A percentile compares a stretch with the other conserved stretches of the same genome.
Conservation (phyloP, 2,888 invertebrate genomes). For the Oithona nana region DNA sequence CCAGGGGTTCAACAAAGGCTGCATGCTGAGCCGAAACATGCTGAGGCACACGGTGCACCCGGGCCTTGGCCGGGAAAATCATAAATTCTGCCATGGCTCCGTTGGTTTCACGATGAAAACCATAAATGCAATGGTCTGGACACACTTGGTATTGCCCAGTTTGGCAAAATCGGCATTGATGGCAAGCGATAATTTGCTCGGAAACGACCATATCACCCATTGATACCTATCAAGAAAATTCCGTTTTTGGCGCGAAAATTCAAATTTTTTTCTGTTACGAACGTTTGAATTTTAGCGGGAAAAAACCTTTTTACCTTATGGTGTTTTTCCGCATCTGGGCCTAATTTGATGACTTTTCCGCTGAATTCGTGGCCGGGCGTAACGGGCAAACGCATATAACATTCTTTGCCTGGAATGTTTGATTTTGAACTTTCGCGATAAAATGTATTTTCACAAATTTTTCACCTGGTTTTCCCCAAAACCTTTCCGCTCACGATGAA, state of each 20-base stretch:
- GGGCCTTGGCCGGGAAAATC: constrained; percentile 6
- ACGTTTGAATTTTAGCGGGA: too few species aligned
- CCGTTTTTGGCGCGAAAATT: too few species aligned
- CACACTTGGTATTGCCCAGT: constrained; percentile 6
- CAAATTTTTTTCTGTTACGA: too few species aligned
- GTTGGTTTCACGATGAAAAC: constrained; percentile 7
- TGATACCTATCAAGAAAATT: too few species aligned
- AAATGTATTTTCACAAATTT: not conserved
- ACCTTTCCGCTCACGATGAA: constrained; percentile 14
- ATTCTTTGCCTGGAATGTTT: not conserved
- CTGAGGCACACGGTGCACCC: not conserved
- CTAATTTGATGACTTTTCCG: not conserved
- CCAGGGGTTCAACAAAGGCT: constrained; percentile 7
- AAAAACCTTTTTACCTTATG: too few species aligned
- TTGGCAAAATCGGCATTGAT: constrained; percentile 8
- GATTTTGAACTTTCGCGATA: not conserved
- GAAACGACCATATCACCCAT: constrained; percentile 8
- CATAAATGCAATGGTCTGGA: not conserved
- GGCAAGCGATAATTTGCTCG: constrained; percentile 10
- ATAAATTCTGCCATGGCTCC: constrained; percentile 14
- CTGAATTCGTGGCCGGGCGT: constrained; percentile 11
- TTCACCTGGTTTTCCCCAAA: constrained; percentile 1
- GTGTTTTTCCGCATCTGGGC: not conserved
- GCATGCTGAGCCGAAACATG: not conserved
- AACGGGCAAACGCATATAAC: constrained; percentile 1